These are phyloP conservation scores for Rhizomys pruinosus DNA, from an alignment of 2,113 vertebrate genomes.

Conservation along the genomic window DNA sequence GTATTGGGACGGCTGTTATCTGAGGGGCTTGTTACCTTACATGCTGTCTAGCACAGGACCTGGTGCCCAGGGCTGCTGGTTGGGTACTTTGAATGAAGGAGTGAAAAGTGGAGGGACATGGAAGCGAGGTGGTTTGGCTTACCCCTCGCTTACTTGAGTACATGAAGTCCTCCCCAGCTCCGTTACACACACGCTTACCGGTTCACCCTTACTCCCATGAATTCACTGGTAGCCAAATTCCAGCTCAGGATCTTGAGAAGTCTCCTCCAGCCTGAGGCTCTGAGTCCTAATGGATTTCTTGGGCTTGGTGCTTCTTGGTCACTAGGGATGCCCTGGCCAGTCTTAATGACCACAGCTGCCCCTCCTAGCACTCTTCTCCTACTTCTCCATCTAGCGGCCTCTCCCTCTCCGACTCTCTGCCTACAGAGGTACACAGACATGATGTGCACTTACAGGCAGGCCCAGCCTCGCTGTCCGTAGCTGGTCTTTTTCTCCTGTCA, in stretches of 20 bases:
- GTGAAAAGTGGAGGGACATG: background rate
- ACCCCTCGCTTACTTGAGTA: rapidly evolving
- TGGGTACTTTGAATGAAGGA: background rate
- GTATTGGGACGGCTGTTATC: background rate
- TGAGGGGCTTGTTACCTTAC: background rate
- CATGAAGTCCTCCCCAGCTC: background rate
- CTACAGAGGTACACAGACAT: background rate
- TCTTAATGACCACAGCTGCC: background rate
- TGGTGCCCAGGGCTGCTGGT: too few species aligned
- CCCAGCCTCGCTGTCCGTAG: rapidly evolving
- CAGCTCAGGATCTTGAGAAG: background rate
- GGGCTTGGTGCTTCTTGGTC: background rate
- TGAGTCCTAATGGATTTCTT: background rate
- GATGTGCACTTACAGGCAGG: background rate
- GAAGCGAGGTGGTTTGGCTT: background rate
- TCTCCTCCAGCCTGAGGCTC: rapidly evolving
- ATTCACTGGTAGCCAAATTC: background rate
- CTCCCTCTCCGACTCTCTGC: background rate
- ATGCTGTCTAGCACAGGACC: background rate
- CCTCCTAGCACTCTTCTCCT: background rate
- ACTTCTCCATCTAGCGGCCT: background rate
- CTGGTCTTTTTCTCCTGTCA: background rate
- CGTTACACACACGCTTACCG: background rate
- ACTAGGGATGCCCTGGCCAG: background rate
- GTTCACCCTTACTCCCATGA: background rate